Conservation (phyloP, 2,888 invertebrate genomes). For the Leptinotarsa rubiginosa region DNA sequence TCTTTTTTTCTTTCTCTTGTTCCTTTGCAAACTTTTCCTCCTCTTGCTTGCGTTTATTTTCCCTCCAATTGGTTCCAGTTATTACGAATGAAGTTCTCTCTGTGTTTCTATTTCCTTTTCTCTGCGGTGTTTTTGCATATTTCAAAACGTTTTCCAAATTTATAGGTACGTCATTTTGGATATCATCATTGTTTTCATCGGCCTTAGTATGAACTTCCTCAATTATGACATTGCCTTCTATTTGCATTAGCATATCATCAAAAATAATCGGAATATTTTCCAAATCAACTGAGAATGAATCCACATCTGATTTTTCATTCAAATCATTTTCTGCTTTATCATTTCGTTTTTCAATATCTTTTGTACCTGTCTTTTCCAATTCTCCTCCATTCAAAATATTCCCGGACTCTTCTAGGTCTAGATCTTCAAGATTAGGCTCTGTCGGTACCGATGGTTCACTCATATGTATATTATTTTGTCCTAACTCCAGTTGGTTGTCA, state of each 20-base stretch:
- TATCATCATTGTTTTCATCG: background rate
- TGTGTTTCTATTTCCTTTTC: conserved; percentile 11
- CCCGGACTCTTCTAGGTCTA: background rate
- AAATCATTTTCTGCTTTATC: background rate
- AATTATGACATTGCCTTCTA: background rate
- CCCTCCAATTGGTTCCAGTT: conserved; percentile 13
- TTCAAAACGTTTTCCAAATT: conserved; percentile 11
- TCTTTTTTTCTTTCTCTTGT: no score
- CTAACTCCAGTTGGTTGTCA: no score
- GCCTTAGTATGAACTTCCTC: conserved; percentile 8
- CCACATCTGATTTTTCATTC: background rate
- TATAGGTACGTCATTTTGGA: no score
- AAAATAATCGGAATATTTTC: conserved; percentile 21
- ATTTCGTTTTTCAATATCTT: background rate
- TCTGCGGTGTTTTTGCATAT: conserved; percentile 6
- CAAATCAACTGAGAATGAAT: conserved; percentile 5
- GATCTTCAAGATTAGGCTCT: background rate
- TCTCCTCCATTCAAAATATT: conserved; percentile 4
- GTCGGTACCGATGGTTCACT: no score
- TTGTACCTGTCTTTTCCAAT: background rate
- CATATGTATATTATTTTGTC: no score
- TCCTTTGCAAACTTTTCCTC: no score
- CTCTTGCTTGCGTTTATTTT: no score
- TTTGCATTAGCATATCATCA: background rate
- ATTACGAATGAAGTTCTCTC: conserved; percentile 20